These are phyloP conservation scores for Tetraneura akinire DNA, from an alignment of 1,140 invertebrate genomes.

Conservation along the genomic window DNA sequence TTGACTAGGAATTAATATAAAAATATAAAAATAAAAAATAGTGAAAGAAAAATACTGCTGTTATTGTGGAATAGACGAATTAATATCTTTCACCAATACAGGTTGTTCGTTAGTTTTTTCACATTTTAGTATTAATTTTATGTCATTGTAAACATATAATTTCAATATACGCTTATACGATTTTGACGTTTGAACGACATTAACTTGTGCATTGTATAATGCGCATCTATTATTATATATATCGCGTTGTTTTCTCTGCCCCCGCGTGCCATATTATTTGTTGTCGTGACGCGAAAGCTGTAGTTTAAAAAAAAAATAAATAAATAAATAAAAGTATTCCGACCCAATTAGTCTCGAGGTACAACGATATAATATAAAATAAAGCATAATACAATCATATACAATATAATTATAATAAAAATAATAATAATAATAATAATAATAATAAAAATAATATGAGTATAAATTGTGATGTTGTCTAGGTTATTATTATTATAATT, in stretches of 20 bases:
- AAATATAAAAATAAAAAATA: too few relatives aligned
- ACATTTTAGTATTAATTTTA: too few relatives aligned
- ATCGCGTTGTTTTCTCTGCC: neutral
- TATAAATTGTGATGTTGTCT: neutral
- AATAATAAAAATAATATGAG: too few relatives aligned
- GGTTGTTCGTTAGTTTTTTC: too few relatives aligned
- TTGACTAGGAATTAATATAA: too few relatives aligned
- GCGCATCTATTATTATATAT: neutral
- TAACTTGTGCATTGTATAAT: slow-evolving; percentile 1
- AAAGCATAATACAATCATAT: too few relatives aligned
- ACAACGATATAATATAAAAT: slow-evolving; percentile 34
- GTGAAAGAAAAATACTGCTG: too few relatives aligned
- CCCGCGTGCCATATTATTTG: neutral
- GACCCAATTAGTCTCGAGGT: slow-evolving; percentile 42
- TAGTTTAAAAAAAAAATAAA: neutral
- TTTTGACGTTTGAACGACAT: neutral
- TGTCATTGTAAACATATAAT: too few relatives aligned
- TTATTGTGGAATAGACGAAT: too few relatives aligned
- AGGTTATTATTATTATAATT: slow-evolving; percentile 1
- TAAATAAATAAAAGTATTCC: neutral
- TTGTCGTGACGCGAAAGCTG: slow-evolving; percentile 34
- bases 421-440: too few relatives aligned
- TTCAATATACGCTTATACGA: too few relatives aligned
- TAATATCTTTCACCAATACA: too few relatives aligned
- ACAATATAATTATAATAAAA: neutral